These are phyloP conservation scores for Bovichtus diacanthus DNA, from an alignment of 2,797 vertebrate genomes.

Conservation along the genomic window DNA sequence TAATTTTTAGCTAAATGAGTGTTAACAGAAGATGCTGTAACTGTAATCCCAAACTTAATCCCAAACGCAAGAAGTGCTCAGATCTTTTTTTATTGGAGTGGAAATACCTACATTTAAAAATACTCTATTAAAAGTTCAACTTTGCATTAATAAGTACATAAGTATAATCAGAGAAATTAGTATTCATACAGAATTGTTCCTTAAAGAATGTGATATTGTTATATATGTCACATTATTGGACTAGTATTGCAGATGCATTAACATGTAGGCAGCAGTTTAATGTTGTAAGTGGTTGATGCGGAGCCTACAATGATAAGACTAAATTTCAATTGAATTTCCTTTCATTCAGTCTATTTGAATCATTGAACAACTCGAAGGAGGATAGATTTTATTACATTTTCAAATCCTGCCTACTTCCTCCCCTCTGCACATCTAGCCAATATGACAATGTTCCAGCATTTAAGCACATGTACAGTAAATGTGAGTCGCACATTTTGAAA, in stretches of 20 bases:
- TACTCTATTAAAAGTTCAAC: background rate
- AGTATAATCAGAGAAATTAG: background rate
- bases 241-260: background rate
- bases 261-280: background rate
- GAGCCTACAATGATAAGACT: background rate
- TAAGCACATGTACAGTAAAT: conserved; percentile 1
- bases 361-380: background rate
- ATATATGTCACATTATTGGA: background rate
- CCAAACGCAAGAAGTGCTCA: too few relatives aligned
- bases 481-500: background rate
- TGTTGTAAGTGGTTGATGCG: background rate
- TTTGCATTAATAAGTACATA: background rate
- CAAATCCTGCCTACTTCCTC: background rate
- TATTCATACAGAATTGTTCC: background rate
- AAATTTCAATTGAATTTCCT: background rate
- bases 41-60: background rate
- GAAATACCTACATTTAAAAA: background rate
- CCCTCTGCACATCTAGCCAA: background rate
- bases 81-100: background rate
- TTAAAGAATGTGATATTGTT: background rate
- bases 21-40: background rate
- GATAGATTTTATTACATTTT: background rate
- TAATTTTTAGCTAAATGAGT: background rate
- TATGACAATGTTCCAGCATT: background rate
- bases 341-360: conserved; percentile 10